Percentiles rank a stretch among this genome's conserved stretches.
Conservation (phyloP, 2,113 vertebrate species). For the Rallus limicola region DNA sequence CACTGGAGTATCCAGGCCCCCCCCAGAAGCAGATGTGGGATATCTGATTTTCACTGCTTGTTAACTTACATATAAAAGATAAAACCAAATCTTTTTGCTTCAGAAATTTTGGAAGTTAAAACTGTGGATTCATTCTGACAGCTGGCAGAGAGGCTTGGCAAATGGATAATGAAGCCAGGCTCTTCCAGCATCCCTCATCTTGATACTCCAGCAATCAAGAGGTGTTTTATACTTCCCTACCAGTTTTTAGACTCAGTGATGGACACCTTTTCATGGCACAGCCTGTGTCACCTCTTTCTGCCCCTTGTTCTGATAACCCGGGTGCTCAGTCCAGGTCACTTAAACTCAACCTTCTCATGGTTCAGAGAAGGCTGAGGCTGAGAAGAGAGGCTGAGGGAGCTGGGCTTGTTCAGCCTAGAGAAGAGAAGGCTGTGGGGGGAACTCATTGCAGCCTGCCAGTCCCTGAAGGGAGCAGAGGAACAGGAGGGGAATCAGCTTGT, state of each 20-base stretch:
- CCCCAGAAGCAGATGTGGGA: constrained; percentile 10
- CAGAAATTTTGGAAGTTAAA: not conserved
- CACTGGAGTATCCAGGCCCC: not conserved
- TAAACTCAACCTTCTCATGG: not conserved
- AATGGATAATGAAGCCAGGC: not conserved
- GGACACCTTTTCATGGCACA: not conserved
- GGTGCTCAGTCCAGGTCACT: not conserved
- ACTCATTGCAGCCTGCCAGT: too few species aligned
- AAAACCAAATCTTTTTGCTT: not conserved
- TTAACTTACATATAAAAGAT: not conserved
- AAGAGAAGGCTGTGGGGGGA: too few species aligned
- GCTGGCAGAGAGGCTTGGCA: not conserved
- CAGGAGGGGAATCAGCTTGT: too few species aligned
- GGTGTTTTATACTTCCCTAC: not conserved
- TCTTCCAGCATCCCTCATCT: not conserved
- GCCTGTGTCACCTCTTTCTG: not conserved
- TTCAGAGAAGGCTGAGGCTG: too few species aligned
- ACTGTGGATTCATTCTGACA: not conserved
- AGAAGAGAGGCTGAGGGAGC: too few species aligned
- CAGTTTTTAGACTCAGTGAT: not conserved
- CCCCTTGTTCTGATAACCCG: not conserved
- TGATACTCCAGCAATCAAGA: not conserved
- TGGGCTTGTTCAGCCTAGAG: too few species aligned
- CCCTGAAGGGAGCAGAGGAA: too few species aligned
- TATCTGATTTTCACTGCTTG: constrained; percentile 39